Conservation (phyloP, 2,797 vertebrate genomes). For the Melanogrammus aeglefinus region DNA sequence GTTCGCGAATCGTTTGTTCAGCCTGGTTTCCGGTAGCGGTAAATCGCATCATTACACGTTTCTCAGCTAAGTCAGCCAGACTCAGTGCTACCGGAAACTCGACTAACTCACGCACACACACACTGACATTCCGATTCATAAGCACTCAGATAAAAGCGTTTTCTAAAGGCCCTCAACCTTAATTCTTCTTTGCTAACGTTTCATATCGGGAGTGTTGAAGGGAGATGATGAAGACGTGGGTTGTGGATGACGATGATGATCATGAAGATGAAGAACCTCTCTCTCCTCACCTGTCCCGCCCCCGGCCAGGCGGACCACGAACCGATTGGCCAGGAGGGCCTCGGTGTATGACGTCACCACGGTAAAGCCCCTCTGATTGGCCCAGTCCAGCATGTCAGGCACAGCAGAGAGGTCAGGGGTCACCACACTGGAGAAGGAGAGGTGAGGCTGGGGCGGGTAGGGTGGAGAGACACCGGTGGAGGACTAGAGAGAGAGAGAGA, state of each 20-base stretch:
- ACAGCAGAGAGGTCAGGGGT: conserved; percentile 59
- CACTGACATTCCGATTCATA: no score
- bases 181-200: no score
- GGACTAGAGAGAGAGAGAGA: conserved; percentile 54
- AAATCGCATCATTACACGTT: no score
- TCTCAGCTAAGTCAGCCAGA: no score
- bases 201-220: background rate
- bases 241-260: background rate
- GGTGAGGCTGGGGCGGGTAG: conserved; percentile 58
- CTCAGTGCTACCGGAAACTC: no score
- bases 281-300: conserved; percentile 53
- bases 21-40: no score
- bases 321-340: conserved; percentile 76
- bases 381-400: conserved; percentile 67
- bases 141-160: no score
- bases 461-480: conserved; percentile 72
- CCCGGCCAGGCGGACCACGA: conserved; percentile 68
- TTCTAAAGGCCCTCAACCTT: no score
- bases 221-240: background rate
- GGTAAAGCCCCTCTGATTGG: conserved; percentile 56
- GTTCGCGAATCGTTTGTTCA: no score
- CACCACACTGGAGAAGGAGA: conserved; percentile 60
- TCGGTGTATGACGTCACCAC: conserved; percentile 76
- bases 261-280: conserved; percentile 1
- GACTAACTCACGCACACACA: no score